Evolutionary conservation across 2,113 vertebrate species (phyloP).

Genomic region (Gasterosteus nipponicus): DNA sequence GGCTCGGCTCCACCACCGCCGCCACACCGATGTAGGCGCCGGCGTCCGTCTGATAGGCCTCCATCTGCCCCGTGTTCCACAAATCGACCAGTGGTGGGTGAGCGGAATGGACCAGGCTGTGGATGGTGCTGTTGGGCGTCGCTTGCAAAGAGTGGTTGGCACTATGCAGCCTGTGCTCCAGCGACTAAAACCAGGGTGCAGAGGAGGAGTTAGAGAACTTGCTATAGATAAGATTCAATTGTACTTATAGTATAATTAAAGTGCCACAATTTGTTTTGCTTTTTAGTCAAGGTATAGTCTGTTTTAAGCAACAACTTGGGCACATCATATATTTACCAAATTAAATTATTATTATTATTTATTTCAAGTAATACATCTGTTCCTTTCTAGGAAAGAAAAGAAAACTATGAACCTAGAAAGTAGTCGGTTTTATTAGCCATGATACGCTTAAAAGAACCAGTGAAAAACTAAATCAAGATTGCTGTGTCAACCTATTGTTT

Average conservation of each 20-base stretch:
- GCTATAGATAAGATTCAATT: too few species aligned
- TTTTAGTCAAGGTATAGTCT: too few species aligned
- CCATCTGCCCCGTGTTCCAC: slow-evolving; percentile 86
- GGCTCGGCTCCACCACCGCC: slow-evolving; percentile 81
- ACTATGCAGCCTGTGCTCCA: slow-evolving; percentile 82
- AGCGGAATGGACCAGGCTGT: slow-evolving; percentile 81
- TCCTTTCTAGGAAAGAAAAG: neutral
- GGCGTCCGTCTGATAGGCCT: slow-evolving; percentile 82
- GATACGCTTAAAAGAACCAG: neutral
- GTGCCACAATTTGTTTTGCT: too few species aligned
- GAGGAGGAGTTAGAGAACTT: neutral
- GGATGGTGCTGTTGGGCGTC: slow-evolving; percentile 86
- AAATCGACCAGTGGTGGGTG: slow-evolving; percentile 88
- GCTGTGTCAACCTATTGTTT: neutral
- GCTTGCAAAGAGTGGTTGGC: slow-evolving; percentile 83
- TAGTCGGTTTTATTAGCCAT: neutral
- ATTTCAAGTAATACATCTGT: neutral
- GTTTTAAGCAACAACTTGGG: neutral
- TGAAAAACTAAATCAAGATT: neutral
- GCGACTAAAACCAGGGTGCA: slow-evolving; percentile 58
- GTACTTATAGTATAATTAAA: too few species aligned
- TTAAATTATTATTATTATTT: neutral
- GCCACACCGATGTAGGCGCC: slow-evolving; percentile 84
- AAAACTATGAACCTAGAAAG: neutral
- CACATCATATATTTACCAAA: neutral